phyloP scores from a whole-genome alignment of 2,888 invertebrate species.

The Hypomecis punctinalis region DNA sequence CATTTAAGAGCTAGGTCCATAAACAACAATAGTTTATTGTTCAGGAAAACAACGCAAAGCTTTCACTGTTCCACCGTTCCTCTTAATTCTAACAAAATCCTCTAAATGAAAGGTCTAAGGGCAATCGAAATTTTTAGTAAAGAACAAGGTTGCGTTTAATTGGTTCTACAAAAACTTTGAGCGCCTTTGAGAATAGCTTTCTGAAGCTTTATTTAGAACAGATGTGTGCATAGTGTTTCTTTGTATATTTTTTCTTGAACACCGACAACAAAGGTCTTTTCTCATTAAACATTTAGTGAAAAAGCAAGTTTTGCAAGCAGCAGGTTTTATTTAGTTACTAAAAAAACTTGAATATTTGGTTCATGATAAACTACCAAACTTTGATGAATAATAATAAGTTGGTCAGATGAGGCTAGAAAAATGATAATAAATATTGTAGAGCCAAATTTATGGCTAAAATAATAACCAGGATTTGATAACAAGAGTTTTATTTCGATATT shows the following conservation, averaged over 20 bases:
- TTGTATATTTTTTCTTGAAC: constrained; percentile 21
- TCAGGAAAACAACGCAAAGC: constrained; percentile 67
- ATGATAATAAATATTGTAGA: too few relatives aligned
- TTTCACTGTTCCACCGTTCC: constrained; percentile 64
- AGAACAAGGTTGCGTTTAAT: constrained; percentile 68
- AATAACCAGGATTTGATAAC: too few relatives aligned
- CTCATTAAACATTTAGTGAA: not conserved
- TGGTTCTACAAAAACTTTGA: constrained; percentile 67
- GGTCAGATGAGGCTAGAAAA: too few relatives aligned
- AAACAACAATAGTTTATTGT: constrained; percentile 75
- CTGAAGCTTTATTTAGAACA: constrained; percentile 44
- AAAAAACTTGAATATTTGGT: too few relatives aligned
- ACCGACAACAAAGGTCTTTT: constrained; percentile 3
- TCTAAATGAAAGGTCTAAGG: constrained; percentile 69
- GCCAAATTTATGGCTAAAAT: too few relatives aligned
- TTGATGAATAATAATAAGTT: too few relatives aligned
- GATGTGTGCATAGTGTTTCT: constrained; percentile 43
- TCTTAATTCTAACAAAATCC: constrained; percentile 73
- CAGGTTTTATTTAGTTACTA: constrained; percentile 2
- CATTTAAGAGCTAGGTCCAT: constrained; percentile 62
- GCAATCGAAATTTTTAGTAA: constrained; percentile 71
- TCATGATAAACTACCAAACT: too few relatives aligned
- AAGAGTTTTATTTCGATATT: too few relatives aligned
- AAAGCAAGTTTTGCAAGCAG: constrained; percentile 5
- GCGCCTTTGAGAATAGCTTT: constrained; percentile 37